Evolutionary conservation across 2,113 vertebrate species (phyloP), one percentile per base, ranked within the genome.

Genomic region (Fulmarus glacialis): DNA sequence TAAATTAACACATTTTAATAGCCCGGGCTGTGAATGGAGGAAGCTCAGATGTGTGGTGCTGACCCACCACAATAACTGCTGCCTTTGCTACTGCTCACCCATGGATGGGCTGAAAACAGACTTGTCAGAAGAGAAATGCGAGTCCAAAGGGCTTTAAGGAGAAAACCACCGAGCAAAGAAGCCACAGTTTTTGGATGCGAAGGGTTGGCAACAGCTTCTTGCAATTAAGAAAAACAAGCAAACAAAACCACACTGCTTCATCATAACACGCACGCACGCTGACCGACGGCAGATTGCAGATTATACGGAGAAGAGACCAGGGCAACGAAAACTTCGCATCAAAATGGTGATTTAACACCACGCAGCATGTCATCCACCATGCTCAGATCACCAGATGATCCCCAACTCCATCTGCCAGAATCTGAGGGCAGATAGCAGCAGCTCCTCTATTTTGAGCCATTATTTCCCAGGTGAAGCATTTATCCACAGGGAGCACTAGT

Each of bases 331-430:
- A 88, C 53, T 88, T 66, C 0, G 0, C 90, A 77, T 86, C 67
- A 11, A 38, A 82, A 67, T 0, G 0, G 26, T 36, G 67, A 83
- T 88, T 90, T 86, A 90, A 80, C 90, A 59, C 38, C 47, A 43
- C 16, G 3, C 30, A 42, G 68, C 8, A 0, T 19, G 4, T 91
- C 78, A 87, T 40, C 92, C 81, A n/a, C 68, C 8, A 2, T 0
- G 2, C 68, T 66, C 68, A 5, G 45, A 70, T 81, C 94, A 66
- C 64, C 92, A 95, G 82, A 90, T 85, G 92, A 85, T 84, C 88
- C 81, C 70, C 78, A 66, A 20, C 60, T 87, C 94, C 92, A 91
- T 93, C 92, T 97, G 95, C 73, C 94, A 93, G 64, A 78, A 60
- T 22, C 72, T 29, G 67, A 93, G 68, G 7, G 4, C 40, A 60